These are phyloP conservation scores for Mellivora capensis DNA, from an alignment of 2,113 vertebrate genomes.

Conservation along the genomic window DNA sequence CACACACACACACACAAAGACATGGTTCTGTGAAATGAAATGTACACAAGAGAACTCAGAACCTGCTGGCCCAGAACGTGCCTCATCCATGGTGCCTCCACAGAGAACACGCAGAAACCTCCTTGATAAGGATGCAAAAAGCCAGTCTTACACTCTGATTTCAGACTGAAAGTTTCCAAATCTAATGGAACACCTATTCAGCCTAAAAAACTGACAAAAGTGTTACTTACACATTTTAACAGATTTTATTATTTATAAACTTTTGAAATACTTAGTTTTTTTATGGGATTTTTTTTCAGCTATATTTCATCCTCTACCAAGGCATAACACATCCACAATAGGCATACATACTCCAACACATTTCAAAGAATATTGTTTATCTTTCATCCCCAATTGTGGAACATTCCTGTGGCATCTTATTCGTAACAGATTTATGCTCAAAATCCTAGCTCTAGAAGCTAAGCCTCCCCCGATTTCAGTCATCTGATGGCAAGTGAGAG, in stretches of 20 bases:
- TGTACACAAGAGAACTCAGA: neutral
- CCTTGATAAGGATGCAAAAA: neutral
- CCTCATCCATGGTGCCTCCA: neutral
- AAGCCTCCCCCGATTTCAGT: neutral
- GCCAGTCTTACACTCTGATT: neutral
- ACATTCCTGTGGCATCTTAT: neutral
- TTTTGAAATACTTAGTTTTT: neutral
- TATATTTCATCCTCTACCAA: neutral
- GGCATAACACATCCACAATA: neutral
- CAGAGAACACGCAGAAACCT: neutral
- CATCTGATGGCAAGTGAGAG: neutral
- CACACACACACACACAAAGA: neutral
- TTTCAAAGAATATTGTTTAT: neutral
- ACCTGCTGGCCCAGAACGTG: neutral
- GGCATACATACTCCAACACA: neutral
- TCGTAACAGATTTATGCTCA: neutral
- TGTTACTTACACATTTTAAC: neutral
- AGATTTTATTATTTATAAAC: neutral
- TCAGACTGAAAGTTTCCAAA: neutral
- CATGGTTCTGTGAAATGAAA: slow-evolving; percentile 11
- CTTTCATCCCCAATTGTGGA: neutral
- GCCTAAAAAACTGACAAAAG: neutral
- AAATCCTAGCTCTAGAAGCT: neutral
- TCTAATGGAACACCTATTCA: neutral
- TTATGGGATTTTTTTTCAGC: neutral